phyloP scores from a whole-genome alignment of 1,140 invertebrate species.

The Solen grandis region DNA sequence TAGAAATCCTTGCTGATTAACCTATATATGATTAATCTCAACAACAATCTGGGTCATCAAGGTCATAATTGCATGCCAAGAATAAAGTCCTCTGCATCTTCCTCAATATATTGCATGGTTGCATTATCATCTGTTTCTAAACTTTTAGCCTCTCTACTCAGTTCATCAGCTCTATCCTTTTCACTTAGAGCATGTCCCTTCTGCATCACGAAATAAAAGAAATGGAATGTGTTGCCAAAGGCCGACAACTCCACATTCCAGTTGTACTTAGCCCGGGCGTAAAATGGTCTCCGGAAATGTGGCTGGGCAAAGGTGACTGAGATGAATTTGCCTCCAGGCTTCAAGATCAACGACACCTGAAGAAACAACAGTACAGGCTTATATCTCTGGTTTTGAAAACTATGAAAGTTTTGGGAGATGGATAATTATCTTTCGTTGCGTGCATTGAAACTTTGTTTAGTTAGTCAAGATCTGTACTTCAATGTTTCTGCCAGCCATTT shows the following conservation, averaged over 20 bases:
- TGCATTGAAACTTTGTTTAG: not conserved
- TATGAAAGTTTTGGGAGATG: too few relatives aligned
- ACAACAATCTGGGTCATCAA: not conserved
- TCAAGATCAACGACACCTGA: conserved; percentile 78
- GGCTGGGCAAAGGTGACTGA: conserved; percentile 83
- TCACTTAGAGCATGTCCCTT: conserved; percentile 63
- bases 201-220: conserved; percentile 80
- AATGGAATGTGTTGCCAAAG: conserved; percentile 82
- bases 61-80: conserved; percentile 28
- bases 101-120: conserved; percentile 7
- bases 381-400: not conserved
- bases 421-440: too few relatives aligned
- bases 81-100: conserved; percentile 38
- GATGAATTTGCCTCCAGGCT: conserved; percentile 80
- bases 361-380: conserved; percentile 13
- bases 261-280: conserved; percentile 73
- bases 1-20: too few relatives aligned
- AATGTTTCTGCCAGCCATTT: not conserved
- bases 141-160: too few relatives aligned
- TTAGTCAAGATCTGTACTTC: not conserved
- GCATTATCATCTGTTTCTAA: conserved; percentile 2
- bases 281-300: conserved; percentile 81
- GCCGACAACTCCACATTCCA: conserved; percentile 74
- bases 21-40: not conserved
- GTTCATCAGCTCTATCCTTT: too few relatives aligned